A percentile compares a stretch with the other conserved stretches of the same genome.
These are phyloP conservation scores for Coccyzus lansbergi DNA, from an alignment of 2,797 vertebrate species.

Conservation along the genomic window DNA sequence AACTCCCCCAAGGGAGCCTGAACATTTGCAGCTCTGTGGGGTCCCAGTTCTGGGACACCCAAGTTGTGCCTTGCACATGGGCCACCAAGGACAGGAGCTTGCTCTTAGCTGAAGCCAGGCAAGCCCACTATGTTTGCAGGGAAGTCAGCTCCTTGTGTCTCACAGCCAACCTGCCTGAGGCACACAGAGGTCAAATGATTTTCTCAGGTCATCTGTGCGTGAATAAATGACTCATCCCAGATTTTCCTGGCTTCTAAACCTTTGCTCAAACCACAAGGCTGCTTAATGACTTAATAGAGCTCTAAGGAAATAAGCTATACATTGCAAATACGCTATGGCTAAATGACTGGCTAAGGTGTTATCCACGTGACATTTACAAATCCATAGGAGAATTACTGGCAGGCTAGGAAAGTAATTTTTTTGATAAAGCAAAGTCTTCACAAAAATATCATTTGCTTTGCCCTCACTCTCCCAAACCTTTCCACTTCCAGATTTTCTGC, in stretches of 20 bases:
- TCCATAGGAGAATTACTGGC: background rate
- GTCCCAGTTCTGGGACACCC: background rate
- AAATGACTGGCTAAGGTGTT: background rate
- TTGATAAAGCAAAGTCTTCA: background rate
- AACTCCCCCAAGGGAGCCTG: background rate
- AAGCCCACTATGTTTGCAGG: background rate
- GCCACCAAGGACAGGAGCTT: background rate
- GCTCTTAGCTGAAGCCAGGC: background rate
- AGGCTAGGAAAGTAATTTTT: rapidly evolving
- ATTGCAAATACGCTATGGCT: background rate
- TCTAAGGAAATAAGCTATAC: background rate
- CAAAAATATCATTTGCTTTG: background rate
- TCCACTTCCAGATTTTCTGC: background rate
- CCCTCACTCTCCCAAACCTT: background rate
- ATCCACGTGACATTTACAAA: background rate
- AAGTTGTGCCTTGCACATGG: rapidly evolving
- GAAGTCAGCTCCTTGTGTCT: background rate
- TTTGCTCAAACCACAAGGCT: conserved; percentile 53
- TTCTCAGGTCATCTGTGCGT: background rate
- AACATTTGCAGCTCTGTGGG: background rate
- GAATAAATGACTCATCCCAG: conserved; percentile 62
- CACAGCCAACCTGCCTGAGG: background rate
- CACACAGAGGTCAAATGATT: conserved; percentile 15
- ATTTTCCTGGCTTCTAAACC: conserved; percentile 44
- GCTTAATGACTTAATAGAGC: conserved; percentile 27